A percentile compares a stretch with the other conserved stretches of the same genome.
These are phyloP conservation scores for Phyllotis vaccarum DNA, from an alignment of 2,797 vertebrate genomes.

Conservation along the genomic window DNA sequence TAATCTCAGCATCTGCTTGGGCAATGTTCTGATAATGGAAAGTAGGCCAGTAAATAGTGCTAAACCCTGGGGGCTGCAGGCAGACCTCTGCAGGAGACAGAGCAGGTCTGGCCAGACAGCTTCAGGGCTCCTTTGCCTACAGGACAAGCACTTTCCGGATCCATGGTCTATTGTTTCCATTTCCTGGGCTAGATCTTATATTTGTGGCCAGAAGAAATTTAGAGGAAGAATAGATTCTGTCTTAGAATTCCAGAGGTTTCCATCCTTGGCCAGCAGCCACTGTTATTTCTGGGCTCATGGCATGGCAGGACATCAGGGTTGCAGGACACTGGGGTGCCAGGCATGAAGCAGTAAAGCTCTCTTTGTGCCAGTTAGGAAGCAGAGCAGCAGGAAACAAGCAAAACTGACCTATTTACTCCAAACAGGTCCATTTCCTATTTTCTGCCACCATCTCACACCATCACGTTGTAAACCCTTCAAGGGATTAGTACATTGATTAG, in stretches of 20 bases:
- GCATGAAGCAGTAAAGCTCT: neutral
- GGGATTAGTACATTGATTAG: neutral
- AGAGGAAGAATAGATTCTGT: neutral
- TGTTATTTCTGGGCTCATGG: neutral
- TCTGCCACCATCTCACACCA: neutral
- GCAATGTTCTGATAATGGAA: too few relatives aligned
- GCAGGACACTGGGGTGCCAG: neutral
- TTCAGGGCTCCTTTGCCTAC: neutral
- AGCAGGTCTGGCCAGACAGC: neutral
- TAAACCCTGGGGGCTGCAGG: too few relatives aligned
- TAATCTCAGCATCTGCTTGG: too few relatives aligned
- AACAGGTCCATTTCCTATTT: neutral
- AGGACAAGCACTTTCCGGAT: neutral
- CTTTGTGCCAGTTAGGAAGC: neutral
- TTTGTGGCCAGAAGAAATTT: neutral
- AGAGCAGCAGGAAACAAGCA: neutral
- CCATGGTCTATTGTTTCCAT: neutral
- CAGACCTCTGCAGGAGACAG: too few relatives aligned
- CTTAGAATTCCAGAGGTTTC: neutral
- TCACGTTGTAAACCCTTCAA: neutral
- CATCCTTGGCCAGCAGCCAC: neutral
- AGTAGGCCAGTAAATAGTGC: too few relatives aligned
- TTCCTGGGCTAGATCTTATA: neutral
- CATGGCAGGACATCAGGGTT: accelerated
- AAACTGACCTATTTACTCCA: neutral